These are phyloP conservation scores for Microplitis demolitor DNA, from an alignment of 1,140 invertebrate genomes.

Conservation along the genomic window DNA sequence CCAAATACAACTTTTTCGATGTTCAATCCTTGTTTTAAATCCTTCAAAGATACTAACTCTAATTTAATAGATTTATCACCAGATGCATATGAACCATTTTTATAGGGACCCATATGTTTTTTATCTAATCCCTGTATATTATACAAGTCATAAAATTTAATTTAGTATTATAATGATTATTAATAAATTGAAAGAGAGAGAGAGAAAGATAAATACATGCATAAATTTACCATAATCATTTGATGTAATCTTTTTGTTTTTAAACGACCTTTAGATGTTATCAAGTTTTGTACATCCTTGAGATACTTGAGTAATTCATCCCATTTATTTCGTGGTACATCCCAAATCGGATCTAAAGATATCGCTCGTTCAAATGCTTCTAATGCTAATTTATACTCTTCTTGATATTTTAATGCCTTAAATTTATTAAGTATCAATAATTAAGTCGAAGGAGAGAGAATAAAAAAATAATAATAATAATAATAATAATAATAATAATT, in stretches of 20 bases:
- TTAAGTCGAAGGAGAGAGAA: conserved; percentile 23
- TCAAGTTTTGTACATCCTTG: conserved; percentile 68
- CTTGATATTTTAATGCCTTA: conserved; percentile 81
- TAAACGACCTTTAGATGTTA: conserved; percentile 74
- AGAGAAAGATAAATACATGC: no score
- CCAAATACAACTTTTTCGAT: conserved; percentile 74
- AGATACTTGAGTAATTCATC: conserved; percentile 72
- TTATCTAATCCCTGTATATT: conserved; percentile 58
- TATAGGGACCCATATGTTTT: conserved; percentile 69
- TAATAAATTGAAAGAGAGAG: neutral
- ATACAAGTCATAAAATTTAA: conserved; percentile 23
- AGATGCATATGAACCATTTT: conserved; percentile 64
- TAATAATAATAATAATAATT: conserved; percentile 57
- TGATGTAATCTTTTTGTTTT: conserved; percentile 73
- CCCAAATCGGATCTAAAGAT: conserved; percentile 77
- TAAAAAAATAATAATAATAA: conserved; percentile 41
- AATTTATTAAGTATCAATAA: conserved; percentile 36
- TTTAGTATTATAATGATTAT: neutral
- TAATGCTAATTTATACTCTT: conserved; percentile 74
- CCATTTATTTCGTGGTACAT: conserved; percentile 67
- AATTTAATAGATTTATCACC: conserved; percentile 64
- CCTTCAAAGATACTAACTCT: conserved; percentile 56
- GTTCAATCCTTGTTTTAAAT: conserved; percentile 67
- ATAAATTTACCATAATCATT: conserved; percentile 65
- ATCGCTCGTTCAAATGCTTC: conserved; percentile 71